phyloP scores from a whole-genome alignment of 2,888 invertebrate genomes.

The Neoascia interrupta region DNA sequence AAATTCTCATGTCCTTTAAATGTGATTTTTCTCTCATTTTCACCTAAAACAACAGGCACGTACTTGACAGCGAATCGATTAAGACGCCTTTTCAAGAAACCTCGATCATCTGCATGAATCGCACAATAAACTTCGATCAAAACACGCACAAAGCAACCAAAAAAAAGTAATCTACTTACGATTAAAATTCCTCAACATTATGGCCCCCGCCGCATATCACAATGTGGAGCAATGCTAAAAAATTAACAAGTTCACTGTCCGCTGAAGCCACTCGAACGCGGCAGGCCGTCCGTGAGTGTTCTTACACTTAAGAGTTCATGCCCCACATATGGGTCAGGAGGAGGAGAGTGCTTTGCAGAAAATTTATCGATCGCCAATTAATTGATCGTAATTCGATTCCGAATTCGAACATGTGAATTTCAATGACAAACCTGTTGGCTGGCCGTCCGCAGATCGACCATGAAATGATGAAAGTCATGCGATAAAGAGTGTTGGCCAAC shows the following conservation, averaged over 20 bases:
- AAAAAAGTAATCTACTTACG: constrained; percentile 23
- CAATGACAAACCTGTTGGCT: constrained; percentile 16
- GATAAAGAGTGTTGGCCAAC: too few species aligned
- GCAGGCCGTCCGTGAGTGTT: not conserved
- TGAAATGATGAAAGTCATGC: constrained; percentile 24
- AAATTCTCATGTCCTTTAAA: too few species aligned
- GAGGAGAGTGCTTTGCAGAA: constrained; percentile 15
- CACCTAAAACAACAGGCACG: constrained; percentile 21
- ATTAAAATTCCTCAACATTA: constrained; percentile 38
- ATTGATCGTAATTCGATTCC: constrained; percentile 12
- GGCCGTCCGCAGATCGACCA: constrained; percentile 1
- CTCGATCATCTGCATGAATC: constrained; percentile 21
- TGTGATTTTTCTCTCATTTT: too few species aligned
- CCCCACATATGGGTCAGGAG: constrained; percentile 35
- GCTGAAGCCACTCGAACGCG: not conserved
- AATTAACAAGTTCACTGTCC: constrained; percentile 58
- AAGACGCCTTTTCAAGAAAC: constrained; percentile 28
- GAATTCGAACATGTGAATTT: constrained; percentile 1
- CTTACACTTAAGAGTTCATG: constrained; percentile 9
- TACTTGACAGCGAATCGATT: constrained; percentile 30
- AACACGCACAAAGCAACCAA: not conserved
- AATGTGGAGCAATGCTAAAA: constrained; percentile 19
- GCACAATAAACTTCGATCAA: not conserved
- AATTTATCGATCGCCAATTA: not conserved
- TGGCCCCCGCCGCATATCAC: too few species aligned